These are phyloP conservation scores for Vidua chalybeata DNA, from an alignment of 2,113 vertebrate genomes.

Conservation along the genomic window DNA sequence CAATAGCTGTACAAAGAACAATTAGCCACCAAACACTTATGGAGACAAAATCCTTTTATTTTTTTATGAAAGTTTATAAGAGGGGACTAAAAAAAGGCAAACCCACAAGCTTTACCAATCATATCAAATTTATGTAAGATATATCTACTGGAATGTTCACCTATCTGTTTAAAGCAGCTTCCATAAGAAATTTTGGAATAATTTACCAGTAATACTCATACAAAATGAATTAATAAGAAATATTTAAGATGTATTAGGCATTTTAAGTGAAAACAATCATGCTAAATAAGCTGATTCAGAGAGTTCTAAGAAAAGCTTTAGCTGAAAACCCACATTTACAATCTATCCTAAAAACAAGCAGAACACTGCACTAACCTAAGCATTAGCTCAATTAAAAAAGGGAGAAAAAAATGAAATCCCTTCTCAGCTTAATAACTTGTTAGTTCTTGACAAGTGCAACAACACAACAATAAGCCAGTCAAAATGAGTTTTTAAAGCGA, in stretches of 20 bases:
- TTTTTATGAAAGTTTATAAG: background rate
- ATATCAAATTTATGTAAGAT: background rate
- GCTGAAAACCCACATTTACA: slow-evolving; percentile 27
- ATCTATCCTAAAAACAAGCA: slow-evolving; percentile 21
- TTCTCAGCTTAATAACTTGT: slow-evolving; percentile 55
- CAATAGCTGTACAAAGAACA: background rate
- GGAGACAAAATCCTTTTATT: background rate
- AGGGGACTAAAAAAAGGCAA: background rate
- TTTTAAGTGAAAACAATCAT: background rate
- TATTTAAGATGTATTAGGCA: slow-evolving; percentile 11
- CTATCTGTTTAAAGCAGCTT: background rate
- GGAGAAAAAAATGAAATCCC: background rate
- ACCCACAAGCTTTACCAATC: background rate
- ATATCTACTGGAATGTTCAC: background rate
- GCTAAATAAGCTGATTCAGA: slow-evolving; percentile 38
- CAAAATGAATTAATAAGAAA: background rate
- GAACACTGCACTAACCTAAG: background rate
- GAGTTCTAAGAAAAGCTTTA: slow-evolving; percentile 28
- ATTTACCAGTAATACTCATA: background rate
- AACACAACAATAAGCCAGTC: slow-evolving; percentile 63
- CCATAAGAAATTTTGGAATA: background rate
- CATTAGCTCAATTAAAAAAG: slow-evolving; percentile 61
- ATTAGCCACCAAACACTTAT: background rate
- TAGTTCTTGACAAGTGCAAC: slow-evolving; percentile 62
- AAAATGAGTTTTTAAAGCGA: slow-evolving; percentile 68